phyloP scores from a whole-genome alignment of 2,797 vertebrate genomes.

The Chelmon rostratus region DNA sequence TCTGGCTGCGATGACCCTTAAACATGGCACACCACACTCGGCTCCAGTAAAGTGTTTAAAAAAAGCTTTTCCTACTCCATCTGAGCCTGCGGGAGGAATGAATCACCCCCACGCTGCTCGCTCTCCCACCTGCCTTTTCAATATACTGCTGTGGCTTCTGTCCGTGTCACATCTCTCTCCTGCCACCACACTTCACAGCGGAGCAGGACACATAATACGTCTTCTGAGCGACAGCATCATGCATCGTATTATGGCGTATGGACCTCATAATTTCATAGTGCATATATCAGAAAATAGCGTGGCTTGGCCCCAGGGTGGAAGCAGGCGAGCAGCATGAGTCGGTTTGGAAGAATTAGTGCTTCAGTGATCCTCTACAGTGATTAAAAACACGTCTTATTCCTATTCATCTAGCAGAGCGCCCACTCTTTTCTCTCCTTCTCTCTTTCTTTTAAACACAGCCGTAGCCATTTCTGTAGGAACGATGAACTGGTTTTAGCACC shows the following conservation, averaged over 20 bases:
- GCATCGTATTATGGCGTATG: slow-evolving; percentile 56
- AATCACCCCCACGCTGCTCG: slow-evolving; percentile 37
- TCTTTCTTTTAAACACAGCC: slow-evolving; percentile 51
- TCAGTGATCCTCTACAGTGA: slow-evolving; percentile 43
- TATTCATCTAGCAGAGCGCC: slow-evolving; percentile 41
- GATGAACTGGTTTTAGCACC: slow-evolving; percentile 68
- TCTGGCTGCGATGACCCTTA: slow-evolving; percentile 78
- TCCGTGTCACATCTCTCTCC: slow-evolving; percentile 62
- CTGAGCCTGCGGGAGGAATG: slow-evolving; percentile 52
- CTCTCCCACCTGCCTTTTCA: slow-evolving; percentile 49
- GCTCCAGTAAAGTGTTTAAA: slow-evolving; percentile 78
- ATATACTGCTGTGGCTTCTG: slow-evolving; percentile 47
- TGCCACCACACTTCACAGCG: slow-evolving; percentile 24
- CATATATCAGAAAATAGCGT: slow-evolving; percentile 67
- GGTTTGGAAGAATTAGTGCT: slow-evolving; percentile 41
- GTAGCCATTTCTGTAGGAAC: slow-evolving; percentile 58
- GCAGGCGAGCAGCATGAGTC: slow-evolving; percentile 41
- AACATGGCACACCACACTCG: slow-evolving; percentile 65
- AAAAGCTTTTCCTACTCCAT: slow-evolving; percentile 72
- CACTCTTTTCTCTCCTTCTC: slow-evolving; percentile 16
- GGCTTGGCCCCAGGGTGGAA: slow-evolving; percentile 43
- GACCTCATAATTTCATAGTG: slow-evolving; percentile 64
- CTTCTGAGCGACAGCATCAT: slow-evolving; percentile 48
- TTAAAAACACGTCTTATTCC: slow-evolving; percentile 63
- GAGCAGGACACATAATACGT: slow-evolving; percentile 49